A percentile compares a stretch with the other conserved stretches of the same genome.
Evolutionary conservation across 2,113 vertebrate species (phyloP).

Genomic region (Oncorhynchus nerka): DNA sequence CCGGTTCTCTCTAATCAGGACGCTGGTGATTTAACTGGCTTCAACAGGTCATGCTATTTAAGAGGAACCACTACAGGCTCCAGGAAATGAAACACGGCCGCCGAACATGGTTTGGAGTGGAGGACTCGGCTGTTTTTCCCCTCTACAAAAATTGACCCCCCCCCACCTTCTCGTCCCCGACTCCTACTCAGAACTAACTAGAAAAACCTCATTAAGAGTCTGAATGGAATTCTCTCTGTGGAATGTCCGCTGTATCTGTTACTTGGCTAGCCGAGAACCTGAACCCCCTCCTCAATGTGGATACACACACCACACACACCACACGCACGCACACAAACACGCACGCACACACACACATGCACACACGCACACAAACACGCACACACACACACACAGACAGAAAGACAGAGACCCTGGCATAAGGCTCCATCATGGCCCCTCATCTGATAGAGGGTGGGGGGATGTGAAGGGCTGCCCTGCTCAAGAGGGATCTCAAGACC

Average conservation of each 20-base stretch:
- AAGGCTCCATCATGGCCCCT: neutral
- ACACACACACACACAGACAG: neutral
- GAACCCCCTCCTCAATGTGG: slow-evolving; percentile 3
- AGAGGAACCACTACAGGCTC: slow-evolving; percentile 67
- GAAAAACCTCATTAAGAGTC: slow-evolving; percentile 46
- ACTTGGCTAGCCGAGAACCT: slow-evolving; percentile 25
- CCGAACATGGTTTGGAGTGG: slow-evolving; percentile 63
- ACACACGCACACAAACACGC: neutral
- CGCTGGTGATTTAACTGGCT: slow-evolving; percentile 74
- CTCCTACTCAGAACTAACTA: slow-evolving; percentile 34
- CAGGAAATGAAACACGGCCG: slow-evolving; percentile 80
- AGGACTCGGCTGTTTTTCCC: slow-evolving; percentile 38
- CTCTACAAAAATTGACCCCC: slow-evolving; percentile 5
- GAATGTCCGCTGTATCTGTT: slow-evolving; percentile 47
- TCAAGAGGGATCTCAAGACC: neutral
- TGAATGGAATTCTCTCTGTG: slow-evolving; percentile 42
- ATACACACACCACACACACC: neutral
- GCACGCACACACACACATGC: neutral
- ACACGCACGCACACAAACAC: neutral
- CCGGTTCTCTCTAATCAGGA: slow-evolving; percentile 67
- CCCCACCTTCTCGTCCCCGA: neutral
- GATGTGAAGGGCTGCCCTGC: neutral
- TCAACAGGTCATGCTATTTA: slow-evolving; percentile 79
- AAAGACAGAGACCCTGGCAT: neutral
- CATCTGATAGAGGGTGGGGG: neutral